A percentile compares a stretch with the other conserved stretches of the same genome.
Conservation (phyloP, 2,888 invertebrate species). For the Tromatobia lineatoria region DNA sequence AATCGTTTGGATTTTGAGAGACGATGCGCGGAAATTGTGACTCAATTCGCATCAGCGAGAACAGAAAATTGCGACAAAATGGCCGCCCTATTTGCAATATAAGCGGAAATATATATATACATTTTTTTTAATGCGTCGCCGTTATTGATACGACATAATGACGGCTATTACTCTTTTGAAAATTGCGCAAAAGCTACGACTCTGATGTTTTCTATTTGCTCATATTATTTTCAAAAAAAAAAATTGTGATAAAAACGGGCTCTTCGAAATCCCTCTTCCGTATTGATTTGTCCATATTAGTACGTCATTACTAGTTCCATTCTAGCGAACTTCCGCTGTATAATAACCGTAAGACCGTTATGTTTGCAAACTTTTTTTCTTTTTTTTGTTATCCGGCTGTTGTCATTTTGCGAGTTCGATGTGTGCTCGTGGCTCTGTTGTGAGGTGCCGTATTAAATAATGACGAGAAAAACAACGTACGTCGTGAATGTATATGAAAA, state of each 20-base stretch:
- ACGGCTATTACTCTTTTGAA: conserved; percentile 19
- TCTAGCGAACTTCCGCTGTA: conserved; percentile 9
- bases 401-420: conserved; percentile 7
- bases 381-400: conserved; percentile 21
- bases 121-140: conserved; percentile 18
- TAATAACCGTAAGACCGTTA: neutral
- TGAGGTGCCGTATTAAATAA: neutral
- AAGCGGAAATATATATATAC: conserved; percentile 18
- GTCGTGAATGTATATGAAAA: neutral
- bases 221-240: conserved; percentile 58
- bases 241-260: conserved; percentile 65
- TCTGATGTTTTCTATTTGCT: conserved; percentile 62
- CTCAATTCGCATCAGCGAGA: neutral
- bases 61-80: neutral
- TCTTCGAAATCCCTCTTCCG: conserved; percentile 50
- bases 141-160: conserved; percentile 25
- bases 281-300: conserved; percentile 19
- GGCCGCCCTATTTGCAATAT: conserved; percentile 16
- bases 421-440: neutral
- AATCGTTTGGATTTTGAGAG: neutral
- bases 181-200: conserved; percentile 51
- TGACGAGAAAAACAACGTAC: neutral
- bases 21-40: neutral
- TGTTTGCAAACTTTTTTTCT: conserved; percentile 37
- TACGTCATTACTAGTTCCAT: conserved; percentile 19